These are phyloP conservation scores for Cossypha polioptera DNA, from an alignment of 2,797 vertebrate species.

Conservation along the genomic window DNA sequence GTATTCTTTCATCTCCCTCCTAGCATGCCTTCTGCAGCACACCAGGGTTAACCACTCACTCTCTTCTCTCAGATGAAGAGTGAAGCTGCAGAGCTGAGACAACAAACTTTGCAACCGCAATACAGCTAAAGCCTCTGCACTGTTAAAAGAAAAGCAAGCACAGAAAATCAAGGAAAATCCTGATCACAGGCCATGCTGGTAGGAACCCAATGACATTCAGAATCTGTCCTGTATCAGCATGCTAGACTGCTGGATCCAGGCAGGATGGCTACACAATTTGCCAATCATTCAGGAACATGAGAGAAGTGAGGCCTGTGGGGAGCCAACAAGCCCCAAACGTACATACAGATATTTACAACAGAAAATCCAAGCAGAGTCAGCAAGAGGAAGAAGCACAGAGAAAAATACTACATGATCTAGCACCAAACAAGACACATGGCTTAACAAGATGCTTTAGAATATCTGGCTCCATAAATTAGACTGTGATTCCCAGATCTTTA, in stretches of 20 bases:
- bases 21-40: conserved; percentile 65
- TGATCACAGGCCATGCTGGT: background rate
- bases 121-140: background rate
- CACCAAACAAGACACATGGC: background rate
- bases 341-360: conserved; percentile 36
- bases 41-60: conserved; percentile 27
- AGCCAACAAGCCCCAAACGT: conserved; percentile 58
- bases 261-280: background rate
- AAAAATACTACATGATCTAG: background rate
- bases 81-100: background rate
- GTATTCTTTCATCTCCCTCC: conserved; percentile 61
- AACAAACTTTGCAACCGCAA: background rate
- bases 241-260: background rate
- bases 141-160: background rate
- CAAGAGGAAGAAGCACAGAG: background rate
- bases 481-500: conserved; percentile 15
- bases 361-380: background rate
- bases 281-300: background rate
- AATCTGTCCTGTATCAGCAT: background rate
- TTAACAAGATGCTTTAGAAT: conserved; percentile 37
- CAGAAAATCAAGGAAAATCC: background rate
- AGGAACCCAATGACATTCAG: background rate
- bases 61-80: background rate
- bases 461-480: conserved; percentile 44
- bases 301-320: conserved; percentile 34